Percentiles rank a stretch among this genome's conserved stretches.
Conservation (phyloP, 2,888 invertebrate genomes). For the Acleris cristana region DNA sequence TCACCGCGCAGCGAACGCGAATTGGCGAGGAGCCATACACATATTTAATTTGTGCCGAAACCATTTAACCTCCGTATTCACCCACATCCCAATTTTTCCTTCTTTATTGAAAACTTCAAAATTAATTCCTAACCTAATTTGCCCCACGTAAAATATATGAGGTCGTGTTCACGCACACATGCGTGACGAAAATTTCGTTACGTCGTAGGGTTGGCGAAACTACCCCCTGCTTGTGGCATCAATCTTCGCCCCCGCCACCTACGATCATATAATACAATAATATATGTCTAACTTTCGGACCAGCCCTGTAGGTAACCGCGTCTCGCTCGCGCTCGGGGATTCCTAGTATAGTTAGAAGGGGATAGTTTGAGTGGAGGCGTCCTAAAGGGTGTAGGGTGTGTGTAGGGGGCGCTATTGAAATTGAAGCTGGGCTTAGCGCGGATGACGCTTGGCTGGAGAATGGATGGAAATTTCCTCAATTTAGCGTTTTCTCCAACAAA, state of each 20-base stretch:
- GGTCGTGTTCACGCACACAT: constrained; percentile 69
- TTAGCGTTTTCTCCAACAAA: constrained; percentile 83
- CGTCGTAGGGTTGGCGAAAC: constrained; percentile 81
- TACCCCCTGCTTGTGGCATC: constrained; percentile 73
- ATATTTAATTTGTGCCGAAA: constrained; percentile 64
- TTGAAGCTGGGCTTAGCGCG: constrained; percentile 84
- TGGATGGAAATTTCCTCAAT: constrained; percentile 84
- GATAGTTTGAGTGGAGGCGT: constrained; percentile 72
- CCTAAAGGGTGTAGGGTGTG: constrained; percentile 83
- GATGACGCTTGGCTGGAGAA: constrained; percentile 83
- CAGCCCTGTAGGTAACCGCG: constrained; percentile 76
- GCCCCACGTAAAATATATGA: constrained; percentile 75
- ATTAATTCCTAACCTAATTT: constrained; percentile 81
- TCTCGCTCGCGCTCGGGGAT: constrained; percentile 52
- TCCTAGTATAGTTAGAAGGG: constrained; percentile 49
- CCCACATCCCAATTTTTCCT: constrained; percentile 66
- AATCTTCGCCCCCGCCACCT: constrained; percentile 82
- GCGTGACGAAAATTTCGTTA: constrained; percentile 79
- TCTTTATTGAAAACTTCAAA: constrained; percentile 79
- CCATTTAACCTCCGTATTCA: constrained; percentile 52
- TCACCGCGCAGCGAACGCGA: constrained; percentile 31
- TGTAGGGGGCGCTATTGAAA: constrained; percentile 83
- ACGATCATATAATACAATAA: constrained; percentile 83
- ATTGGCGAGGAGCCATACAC: constrained; percentile 61
- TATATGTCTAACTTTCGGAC: constrained; percentile 84